These are phyloP conservation scores for Phrixothrix hirtus DNA, from an alignment of 2,888 invertebrate species.

Conservation along the genomic window DNA sequence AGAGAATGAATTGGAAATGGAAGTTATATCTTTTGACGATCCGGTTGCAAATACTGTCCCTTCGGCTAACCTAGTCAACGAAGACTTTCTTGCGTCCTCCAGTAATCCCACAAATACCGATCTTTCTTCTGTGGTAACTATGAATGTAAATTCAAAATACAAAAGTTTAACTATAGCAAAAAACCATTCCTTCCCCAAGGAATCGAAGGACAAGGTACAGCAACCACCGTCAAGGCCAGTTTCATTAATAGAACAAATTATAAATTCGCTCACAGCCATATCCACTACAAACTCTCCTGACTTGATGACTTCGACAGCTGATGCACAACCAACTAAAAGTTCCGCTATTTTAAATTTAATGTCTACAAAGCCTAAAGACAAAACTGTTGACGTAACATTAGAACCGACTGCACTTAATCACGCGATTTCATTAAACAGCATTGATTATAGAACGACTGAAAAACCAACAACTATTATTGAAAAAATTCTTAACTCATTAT, in stretches of 20 bases:
- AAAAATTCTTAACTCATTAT: slow-evolving; percentile 53
- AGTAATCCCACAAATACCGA: slow-evolving; percentile 5
- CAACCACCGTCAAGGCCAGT: slow-evolving; percentile 48
- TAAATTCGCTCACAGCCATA: slow-evolving; percentile 53
- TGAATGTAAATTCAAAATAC: too few relatives aligned
- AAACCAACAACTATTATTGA: slow-evolving; percentile 55
- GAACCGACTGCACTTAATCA: slow-evolving; percentile 29
- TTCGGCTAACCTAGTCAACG: slow-evolving; percentile 53
- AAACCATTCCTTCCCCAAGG: slow-evolving; percentile 31
- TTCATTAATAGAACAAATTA: slow-evolving; percentile 54
- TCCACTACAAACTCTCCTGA: slow-evolving; percentile 46
- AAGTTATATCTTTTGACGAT: slow-evolving; percentile 54
- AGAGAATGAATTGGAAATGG: slow-evolving; percentile 42
- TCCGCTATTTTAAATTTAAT: slow-evolving; percentile 54
- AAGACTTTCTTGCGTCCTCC: slow-evolving; percentile 43
- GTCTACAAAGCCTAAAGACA: slow-evolving; percentile 47
- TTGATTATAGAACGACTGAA: slow-evolving; percentile 47
- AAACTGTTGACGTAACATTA: slow-evolving; percentile 29
- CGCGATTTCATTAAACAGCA: slow-evolving; percentile 28
- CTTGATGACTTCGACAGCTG: slow-evolving; percentile 32
- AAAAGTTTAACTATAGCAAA: too few relatives aligned
- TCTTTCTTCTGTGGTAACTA: slow-evolving; percentile 33
- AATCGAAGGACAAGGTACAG: slow-evolving; percentile 25
- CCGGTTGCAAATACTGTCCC: slow-evolving; percentile 50
- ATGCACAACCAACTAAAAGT: slow-evolving; percentile 39